Evolutionary conservation across 2,888 invertebrate genomes (phyloP), one percentile per base, ranked within the genome.

Genomic region (Timandra comae): DNA sequence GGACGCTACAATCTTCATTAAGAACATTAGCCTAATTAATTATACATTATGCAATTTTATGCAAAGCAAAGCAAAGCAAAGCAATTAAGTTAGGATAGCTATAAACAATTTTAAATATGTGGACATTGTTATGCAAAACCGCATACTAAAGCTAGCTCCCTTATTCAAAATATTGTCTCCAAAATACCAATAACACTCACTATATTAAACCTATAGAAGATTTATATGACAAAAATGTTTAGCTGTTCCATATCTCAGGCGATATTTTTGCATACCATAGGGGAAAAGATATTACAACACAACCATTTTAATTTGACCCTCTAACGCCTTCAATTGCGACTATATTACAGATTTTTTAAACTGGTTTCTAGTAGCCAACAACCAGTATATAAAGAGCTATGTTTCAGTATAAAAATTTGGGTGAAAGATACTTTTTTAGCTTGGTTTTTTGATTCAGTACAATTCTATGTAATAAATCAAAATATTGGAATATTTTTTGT

Each of bases 221-320:
- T 84, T 82, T 84, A 84, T 82, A 63, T 55, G 60, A 63, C 70
- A 62, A 71, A 66, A 73, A 78, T 72, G 6, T 66, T 62, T 60
- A 64, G 53, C 50, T 11, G 11, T 11, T 48, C 50, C 63, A 70
- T 79, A 71, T 71, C 68, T 68, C 54, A 24, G 51, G 64, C 64
- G 64, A 73, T 79, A 79, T 81, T 81, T 81, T 80, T 81, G 78
- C 81, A 80, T 81, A 81, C 67, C 73, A 67, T 61, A 51, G 65
- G 76, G 74, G 79, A 74, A 70, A 63, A 16, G n/a, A 16, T 16
- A 16, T 16, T 16, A 16, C 3, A 8, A 3, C 4, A 3, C 5
- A 16, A 16, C 16, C 16, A 16, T 16, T 16, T 16, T 5, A 16
- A 16, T 5, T 16, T 5, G 16, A 16, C 16, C 3, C 16, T 3